These are phyloP conservation scores for Pithys albifrons DNA, from an alignment of 2,113 vertebrate species.

Conservation along the genomic window DNA sequence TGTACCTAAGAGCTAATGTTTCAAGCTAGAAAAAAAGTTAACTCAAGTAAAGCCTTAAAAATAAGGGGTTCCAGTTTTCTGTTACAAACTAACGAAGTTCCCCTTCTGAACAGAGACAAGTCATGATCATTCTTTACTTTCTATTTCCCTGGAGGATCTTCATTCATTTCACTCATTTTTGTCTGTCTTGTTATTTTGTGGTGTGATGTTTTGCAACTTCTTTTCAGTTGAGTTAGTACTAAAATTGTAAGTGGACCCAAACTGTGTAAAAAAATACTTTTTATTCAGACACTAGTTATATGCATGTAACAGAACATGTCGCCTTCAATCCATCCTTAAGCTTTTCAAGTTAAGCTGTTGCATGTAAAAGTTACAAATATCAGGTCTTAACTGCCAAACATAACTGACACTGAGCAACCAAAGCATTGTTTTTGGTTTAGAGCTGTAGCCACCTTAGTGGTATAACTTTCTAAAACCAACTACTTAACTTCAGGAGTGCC, in stretches of 20 bases:
- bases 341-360: neutral
- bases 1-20: neutral
- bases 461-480: neutral
- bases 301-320: neutral
- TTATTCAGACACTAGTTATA: neutral
- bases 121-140: neutral
- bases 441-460: neutral
- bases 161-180: neutral
- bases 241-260: neutral
- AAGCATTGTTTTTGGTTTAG: neutral
- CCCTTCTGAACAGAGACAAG: neutral
- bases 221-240: neutral
- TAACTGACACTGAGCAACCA: neutral
- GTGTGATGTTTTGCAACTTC: neutral
- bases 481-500: neutral
- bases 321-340: neutral
- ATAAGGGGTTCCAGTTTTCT: neutral
- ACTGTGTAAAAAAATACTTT: neutral
- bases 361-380: neutral
- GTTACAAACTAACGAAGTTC: neutral
- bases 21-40: neutral
- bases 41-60: neutral
- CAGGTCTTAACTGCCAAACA: neutral
- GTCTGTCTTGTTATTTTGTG: neutral
- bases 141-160: neutral